phyloP scores from a whole-genome alignment of 2,888 invertebrate genomes.

The Hemicrepidius hirtus region DNA sequence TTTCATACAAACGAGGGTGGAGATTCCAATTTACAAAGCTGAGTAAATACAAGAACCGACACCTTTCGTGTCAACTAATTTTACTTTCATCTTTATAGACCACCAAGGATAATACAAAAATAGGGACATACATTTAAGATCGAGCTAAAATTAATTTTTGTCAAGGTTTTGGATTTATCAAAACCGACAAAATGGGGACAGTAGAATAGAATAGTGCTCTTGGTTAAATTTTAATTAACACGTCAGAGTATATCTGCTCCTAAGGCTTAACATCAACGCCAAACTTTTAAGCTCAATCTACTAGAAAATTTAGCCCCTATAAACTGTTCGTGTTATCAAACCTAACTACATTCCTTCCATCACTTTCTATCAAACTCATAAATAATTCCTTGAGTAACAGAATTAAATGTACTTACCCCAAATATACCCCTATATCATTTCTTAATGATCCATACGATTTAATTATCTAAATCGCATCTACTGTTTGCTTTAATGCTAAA shows the following conservation, averaged over 20 bases:
- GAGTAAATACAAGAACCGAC: not conserved
- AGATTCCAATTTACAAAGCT: constrained; percentile 25
- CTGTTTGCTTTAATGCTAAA: constrained; percentile 1
- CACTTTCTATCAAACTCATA: constrained; percentile 3
- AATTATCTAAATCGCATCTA: constrained; percentile 44
- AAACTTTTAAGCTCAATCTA: no score
- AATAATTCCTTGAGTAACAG: constrained; percentile 4
- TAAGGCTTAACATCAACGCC: no score
- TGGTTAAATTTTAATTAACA: no score
- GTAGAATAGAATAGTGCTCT: no score
- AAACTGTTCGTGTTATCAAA: no score
- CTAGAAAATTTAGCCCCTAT: no score
- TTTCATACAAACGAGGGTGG: constrained; percentile 60
- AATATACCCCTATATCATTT: constrained; percentile 33
- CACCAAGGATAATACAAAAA: constrained; percentile 6
- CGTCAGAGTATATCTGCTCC: no score
- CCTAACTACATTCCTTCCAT: not conserved
- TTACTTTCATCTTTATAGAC: constrained; percentile 25
- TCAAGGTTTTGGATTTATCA: no score
- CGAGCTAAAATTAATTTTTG: not conserved
- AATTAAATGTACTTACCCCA: constrained; percentile 18
- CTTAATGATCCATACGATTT: constrained; percentile 46
- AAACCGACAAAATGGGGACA: no score
- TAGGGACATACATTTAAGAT: constrained; percentile 2
- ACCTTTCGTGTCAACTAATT: constrained; percentile 22